Evolutionary conservation across 2,113 vertebrate species (phyloP).

Genomic region (Alouatta palliata): DNA sequence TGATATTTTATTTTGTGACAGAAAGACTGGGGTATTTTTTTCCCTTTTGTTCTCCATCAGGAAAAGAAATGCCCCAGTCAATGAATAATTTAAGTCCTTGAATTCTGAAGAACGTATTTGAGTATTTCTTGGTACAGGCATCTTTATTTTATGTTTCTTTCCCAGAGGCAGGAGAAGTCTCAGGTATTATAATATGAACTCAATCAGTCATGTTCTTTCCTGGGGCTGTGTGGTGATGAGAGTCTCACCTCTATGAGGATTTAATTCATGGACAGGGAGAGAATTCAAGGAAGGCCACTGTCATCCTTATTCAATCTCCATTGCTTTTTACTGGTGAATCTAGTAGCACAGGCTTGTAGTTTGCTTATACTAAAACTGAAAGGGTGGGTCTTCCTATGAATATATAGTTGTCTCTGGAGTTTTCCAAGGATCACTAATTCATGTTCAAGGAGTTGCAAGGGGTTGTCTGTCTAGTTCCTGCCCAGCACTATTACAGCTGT

Average conservation of each 20-base stretch:
- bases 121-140: conserved; percentile 58
- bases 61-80: conserved; percentile 38
- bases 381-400: background rate
- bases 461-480: background rate
- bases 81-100: conserved; percentile 75
- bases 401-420: background rate
- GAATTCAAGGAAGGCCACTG: conserved; percentile 26
- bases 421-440: background rate
- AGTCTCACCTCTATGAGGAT: conserved; percentile 59
- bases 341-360: background rate
- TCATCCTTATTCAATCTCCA: conserved; percentile 6
- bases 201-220: conserved; percentile 64
- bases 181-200: conserved; percentile 65
- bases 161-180: conserved; percentile 50
- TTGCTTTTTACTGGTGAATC: background rate
- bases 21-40: background rate
- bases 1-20: conserved; percentile 63
- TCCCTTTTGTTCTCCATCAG: conserved; percentile 44
- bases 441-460: background rate
- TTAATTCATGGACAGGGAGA: conserved; percentile 55
- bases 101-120: conserved; percentile 67
- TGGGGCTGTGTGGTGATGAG: conserved; percentile 6
- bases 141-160: conserved; percentile 74
- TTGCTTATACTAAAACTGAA: background rate
- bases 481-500: background rate